A percentile compares a stretch with the other conserved stretches of the same genome.
Evolutionary conservation across 2,888 invertebrate genomes (phyloP).

Genomic region (Nudaria mundana): DNA sequence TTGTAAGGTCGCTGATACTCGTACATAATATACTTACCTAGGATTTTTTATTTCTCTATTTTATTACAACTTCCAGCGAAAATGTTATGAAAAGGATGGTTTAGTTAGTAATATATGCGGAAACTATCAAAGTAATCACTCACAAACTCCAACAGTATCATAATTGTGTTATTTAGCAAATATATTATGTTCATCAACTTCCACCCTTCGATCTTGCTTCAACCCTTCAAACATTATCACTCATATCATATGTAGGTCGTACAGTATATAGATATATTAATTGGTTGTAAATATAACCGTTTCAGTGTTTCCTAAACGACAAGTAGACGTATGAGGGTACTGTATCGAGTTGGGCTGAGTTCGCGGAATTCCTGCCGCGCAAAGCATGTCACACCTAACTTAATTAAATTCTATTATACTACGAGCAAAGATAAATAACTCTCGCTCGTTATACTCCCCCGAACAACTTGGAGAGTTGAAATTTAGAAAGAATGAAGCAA

Average conservation of each 20-base stretch:
- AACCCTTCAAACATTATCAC: neutral
- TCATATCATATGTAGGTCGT: slow-evolving; percentile 6
- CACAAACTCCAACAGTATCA: no score
- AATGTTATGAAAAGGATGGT: no score
- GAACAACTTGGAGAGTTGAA: slow-evolving; percentile 46
- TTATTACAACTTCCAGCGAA: no score
- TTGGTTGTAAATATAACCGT: no score
- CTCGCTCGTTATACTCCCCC: slow-evolving; percentile 49
- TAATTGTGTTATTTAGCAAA: no score
- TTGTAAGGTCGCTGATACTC: no score
- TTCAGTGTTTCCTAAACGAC: slow-evolving; percentile 19
- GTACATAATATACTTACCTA: no score
- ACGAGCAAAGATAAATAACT: slow-evolving; percentile 74
- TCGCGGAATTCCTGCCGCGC: slow-evolving; percentile 64
- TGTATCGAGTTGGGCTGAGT: slow-evolving; percentile 47
- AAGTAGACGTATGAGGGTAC: slow-evolving; percentile 15
- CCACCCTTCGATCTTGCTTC: no score
- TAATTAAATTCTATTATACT: slow-evolving; percentile 80
- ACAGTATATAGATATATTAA: slow-evolving; percentile 5
- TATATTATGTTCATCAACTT: no score
- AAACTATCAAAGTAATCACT: no score
- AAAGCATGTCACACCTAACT: slow-evolving; percentile 73
- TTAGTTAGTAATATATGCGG: no score
- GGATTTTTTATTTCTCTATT: no score
- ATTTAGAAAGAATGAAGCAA: slow-evolving; percentile 73